These are phyloP conservation scores for Margaritifera margaritifera DNA, from an alignment of 2,888 invertebrate species.

Conservation along the genomic window DNA sequence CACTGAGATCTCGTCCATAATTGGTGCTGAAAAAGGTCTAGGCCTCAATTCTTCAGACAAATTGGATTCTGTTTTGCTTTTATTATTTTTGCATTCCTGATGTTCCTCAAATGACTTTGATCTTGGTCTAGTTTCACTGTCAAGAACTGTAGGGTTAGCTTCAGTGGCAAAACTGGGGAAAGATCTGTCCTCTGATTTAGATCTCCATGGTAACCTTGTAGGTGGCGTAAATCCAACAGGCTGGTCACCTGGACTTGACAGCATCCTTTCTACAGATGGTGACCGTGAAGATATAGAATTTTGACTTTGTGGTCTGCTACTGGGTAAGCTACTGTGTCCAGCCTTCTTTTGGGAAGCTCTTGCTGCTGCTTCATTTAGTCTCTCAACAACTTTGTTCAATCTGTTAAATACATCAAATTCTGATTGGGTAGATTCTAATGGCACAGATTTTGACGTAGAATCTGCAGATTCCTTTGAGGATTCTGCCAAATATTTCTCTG, in stretches of 20 bases:
- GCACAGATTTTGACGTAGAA: conserved; percentile 1
- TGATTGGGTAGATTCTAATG: too few species aligned
- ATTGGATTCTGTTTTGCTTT: too few species aligned
- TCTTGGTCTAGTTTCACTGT: too few species aligned
- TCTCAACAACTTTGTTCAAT: conserved; percentile 58
- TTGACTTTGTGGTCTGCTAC: not conserved
- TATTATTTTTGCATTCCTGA: too few species aligned
- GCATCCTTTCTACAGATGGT: conserved; percentile 34
- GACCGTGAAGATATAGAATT: conserved; percentile 27
- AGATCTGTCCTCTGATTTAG: conserved; percentile 7
- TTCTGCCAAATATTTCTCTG: conserved; percentile 35
- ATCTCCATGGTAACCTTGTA: conserved; percentile 1
- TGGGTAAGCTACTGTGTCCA: conserved; percentile 4
- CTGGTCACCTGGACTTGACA: conserved; percentile 6
- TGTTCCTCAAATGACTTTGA: too few species aligned
- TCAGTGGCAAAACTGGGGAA: not conserved
- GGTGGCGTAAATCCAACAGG: not conserved
- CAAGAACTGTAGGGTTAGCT: too few species aligned
- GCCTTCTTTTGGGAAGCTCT: conserved; percentile 29
- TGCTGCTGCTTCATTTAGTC: conserved; percentile 64
- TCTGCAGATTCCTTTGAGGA: conserved; percentile 15
- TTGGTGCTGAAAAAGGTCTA: too few species aligned
- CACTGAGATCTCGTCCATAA: too few species aligned
- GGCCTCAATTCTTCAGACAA: too few species aligned
- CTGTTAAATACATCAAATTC: conserved; percentile 39